Evolutionary conservation across 2,113 vertebrate genomes (phyloP).

Genomic region (Natator depressus): DNA sequence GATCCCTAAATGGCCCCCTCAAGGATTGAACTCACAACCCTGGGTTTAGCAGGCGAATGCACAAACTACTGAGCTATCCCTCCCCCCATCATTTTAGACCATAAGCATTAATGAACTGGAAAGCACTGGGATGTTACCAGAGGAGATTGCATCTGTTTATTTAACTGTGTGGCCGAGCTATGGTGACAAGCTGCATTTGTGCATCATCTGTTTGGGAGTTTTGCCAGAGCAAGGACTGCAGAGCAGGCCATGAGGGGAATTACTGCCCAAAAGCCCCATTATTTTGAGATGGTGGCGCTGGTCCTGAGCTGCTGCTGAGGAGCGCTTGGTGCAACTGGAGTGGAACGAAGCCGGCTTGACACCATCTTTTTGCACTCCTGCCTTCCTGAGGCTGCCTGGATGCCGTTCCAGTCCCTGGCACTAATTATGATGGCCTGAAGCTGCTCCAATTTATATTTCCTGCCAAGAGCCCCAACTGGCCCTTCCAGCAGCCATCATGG

Average conservation of each 20-base stretch:
- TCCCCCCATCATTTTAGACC: background rate
- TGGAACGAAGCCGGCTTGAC: background rate
- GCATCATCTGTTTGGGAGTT: background rate
- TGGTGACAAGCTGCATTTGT: background rate
- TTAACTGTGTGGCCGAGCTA: background rate
- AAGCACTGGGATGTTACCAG: background rate
- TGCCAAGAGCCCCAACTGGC: background rate
- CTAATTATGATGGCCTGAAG: background rate
- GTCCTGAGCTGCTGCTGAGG: background rate
- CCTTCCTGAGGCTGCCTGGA: background rate
- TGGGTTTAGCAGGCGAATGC: no score
- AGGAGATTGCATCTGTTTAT: accelerated
- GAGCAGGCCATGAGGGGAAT: background rate
- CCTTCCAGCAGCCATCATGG: background rate
- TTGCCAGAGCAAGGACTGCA: background rate
- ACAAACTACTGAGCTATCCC: no score
- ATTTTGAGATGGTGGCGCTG: background rate
- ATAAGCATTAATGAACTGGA: background rate
- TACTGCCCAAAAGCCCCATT: background rate
- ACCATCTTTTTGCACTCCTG: background rate
- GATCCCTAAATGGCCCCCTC: no score
- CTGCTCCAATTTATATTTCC: no score
- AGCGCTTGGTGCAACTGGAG: background rate
- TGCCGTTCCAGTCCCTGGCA: background rate
- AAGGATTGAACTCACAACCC: no score